phyloP scores from a whole-genome alignment of 2,797 vertebrate species.

The Lophius americanus region DNA sequence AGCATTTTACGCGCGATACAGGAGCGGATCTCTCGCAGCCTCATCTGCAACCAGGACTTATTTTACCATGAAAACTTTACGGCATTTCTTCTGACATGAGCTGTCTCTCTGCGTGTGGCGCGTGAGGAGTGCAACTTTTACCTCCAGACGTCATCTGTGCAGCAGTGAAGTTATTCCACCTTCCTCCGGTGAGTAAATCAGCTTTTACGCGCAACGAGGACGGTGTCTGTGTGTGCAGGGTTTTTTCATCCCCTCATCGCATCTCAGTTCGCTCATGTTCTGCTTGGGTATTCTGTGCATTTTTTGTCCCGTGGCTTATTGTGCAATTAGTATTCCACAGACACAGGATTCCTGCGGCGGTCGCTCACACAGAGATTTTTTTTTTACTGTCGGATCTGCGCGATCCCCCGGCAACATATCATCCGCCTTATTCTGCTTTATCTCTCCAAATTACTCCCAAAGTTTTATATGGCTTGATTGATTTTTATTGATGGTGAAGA shows the following conservation, averaged over 20 bases:
- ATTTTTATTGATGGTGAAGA: constrained; percentile 6
- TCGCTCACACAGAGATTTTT: constrained; percentile 49
- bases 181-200: constrained; percentile 60
- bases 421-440: neutral
- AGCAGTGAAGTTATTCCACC: constrained; percentile 53
- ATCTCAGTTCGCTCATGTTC: constrained; percentile 1
- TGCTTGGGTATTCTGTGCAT: constrained; percentile 20
- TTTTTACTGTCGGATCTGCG: constrained; percentile 47
- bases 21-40: constrained; percentile 42
- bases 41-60: constrained; percentile 59
- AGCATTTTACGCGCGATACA: constrained; percentile 72
- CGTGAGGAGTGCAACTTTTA: constrained; percentile 54
- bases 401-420: constrained; percentile 16
- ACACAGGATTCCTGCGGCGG: constrained; percentile 75
- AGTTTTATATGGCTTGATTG: constrained; percentile 43
- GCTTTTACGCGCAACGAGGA: neutral
- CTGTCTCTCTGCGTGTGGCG: neutral
- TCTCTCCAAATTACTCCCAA: neutral
- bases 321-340: constrained; percentile 83
- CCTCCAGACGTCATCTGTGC: constrained; percentile 31
- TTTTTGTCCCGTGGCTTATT: constrained; percentile 40
- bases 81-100: constrained; percentile 21
- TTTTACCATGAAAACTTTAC: constrained; percentile 59
- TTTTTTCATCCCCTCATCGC: neutral
- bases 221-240: neutral